Evolutionary conservation across 2,888 invertebrate species (phyloP), one percentile per base, ranked within the genome.

Genomic region (Dasypolia templi): DNA sequence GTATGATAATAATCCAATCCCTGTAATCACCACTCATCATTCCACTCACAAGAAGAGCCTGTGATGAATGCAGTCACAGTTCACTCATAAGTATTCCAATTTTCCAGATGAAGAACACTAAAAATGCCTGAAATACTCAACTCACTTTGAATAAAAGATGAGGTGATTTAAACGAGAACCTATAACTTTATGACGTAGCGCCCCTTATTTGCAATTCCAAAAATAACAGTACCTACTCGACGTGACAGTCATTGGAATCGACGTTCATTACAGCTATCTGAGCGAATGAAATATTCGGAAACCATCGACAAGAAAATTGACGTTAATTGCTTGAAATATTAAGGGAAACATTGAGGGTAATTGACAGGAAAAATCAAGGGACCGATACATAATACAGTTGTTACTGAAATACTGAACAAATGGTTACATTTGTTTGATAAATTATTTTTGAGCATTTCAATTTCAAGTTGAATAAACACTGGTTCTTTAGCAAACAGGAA

Each of bases 271-370:
- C 84, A 75, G 84, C 75, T 82, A 82, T 84, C 85, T 70, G 77
- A 85, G 70, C 86, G 85, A 90, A 89, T 88, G 75, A 88, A 89
- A 87, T 88, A 89, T 88, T 87, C 84, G 81, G 66, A 87, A 86
- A 81, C 82, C 75, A 79, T 82, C 80, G 84, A 89, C 85, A 87
- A 85, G 88, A 89, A 91, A 91, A 90, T 90, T 88, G 88, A 91
- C 88, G 88, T 88, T 91, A 90, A 92, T 92, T 92, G 91, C 85
- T 87, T 88, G 84, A 89, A 90, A 88, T 88, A 87, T 89, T 86
- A 89, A 89, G 84, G 89, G 86, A 89, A 90, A 89, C 87, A 87
- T 86, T 87, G 85, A 82, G 84, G 83, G 85, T 86, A 90, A 89
- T 88, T 82, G 89, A 81, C 83, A 71, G 83, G 84, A 87, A 89